Conservation (phyloP, 2,113 vertebrate species). For the Nothocercus nigrocapillus region DNA sequence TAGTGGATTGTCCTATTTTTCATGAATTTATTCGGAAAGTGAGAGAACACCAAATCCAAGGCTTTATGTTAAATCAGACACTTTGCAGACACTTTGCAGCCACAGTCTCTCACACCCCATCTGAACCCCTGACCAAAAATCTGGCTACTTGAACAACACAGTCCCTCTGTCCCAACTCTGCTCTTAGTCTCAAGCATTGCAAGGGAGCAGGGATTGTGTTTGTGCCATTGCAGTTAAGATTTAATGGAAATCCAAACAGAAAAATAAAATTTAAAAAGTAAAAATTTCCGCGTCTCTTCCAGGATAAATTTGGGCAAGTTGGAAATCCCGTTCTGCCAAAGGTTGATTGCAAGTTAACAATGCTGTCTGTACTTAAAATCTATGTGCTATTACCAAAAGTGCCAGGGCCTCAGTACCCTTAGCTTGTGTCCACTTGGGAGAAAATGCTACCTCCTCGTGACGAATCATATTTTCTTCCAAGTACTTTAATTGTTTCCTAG, state of each 20-base stretch:
- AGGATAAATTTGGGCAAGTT: neutral
- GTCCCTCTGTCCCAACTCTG: neutral
- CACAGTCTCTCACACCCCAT: neutral
- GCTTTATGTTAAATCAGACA: neutral
- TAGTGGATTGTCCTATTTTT: neutral
- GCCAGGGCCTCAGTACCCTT: neutral
- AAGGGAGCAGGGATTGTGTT: accelerated
- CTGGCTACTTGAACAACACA: neutral
- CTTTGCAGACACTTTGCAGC: neutral
- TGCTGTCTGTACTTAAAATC: neutral
- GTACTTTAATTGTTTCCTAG: neutral
- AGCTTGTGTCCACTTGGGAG: neutral
- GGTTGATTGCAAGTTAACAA: neutral
- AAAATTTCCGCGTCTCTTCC: neutral
- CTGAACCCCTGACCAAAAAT: neutral
- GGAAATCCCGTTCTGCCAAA: neutral
- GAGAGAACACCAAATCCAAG: neutral
- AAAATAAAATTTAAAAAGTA: neutral
- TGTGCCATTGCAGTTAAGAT: neutral
- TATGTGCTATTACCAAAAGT: neutral
- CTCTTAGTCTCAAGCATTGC: neutral
- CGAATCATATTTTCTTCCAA: neutral
- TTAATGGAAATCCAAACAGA: neutral
- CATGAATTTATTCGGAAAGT: neutral
- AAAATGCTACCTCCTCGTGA: neutral